A percentile compares a stretch with the other conserved stretches of the same genome.
Evolutionary conservation across 2,113 vertebrate species (phyloP).

Genomic region (Clarias macrocephalus): DNA sequence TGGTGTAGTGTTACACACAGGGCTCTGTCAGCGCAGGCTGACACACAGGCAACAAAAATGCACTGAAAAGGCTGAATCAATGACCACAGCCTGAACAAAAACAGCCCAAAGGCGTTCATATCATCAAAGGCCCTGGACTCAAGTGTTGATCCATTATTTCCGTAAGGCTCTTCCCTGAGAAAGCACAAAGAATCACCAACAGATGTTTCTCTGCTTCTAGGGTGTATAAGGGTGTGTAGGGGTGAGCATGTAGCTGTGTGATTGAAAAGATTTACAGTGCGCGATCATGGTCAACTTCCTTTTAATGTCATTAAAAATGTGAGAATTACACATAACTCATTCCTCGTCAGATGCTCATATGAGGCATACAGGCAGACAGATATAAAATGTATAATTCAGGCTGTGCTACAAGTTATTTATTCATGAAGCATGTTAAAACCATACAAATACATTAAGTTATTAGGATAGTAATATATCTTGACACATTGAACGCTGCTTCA

Average conservation of each 20-base stretch:
- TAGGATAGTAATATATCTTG: background rate
- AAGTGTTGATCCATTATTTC: slow-evolving; percentile 50
- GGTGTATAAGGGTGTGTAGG: slow-evolving; percentile 18
- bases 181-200: slow-evolving; percentile 47
- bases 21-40: slow-evolving; percentile 16
- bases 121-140: slow-evolving; percentile 50
- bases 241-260: slow-evolving; percentile 3
- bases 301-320: background rate
- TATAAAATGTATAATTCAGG: background rate
- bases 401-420: background rate
- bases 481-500: background rate
- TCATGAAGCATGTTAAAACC: background rate
- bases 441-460: background rate
- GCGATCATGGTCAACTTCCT: slow-evolving; percentile 16
- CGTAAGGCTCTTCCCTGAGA: slow-evolving; percentile 37
- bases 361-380: background rate
- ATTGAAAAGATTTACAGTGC: slow-evolving; percentile 12
- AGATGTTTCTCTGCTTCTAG: slow-evolving; percentile 42
- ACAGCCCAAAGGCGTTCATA: slow-evolving; percentile 39
- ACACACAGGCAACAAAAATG: slow-evolving; percentile 22
- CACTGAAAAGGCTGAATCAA: slow-evolving; percentile 39
- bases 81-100: slow-evolving; percentile 45
- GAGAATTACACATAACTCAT: background rate
- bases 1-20: slow-evolving; percentile 42
- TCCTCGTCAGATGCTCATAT: background rate